A percentile compares a stretch with the other conserved stretches of the same genome.
Evolutionary conservation across 2,797 vertebrate species (phyloP).

Genomic region (Lagocephalus sceleratus): DNA sequence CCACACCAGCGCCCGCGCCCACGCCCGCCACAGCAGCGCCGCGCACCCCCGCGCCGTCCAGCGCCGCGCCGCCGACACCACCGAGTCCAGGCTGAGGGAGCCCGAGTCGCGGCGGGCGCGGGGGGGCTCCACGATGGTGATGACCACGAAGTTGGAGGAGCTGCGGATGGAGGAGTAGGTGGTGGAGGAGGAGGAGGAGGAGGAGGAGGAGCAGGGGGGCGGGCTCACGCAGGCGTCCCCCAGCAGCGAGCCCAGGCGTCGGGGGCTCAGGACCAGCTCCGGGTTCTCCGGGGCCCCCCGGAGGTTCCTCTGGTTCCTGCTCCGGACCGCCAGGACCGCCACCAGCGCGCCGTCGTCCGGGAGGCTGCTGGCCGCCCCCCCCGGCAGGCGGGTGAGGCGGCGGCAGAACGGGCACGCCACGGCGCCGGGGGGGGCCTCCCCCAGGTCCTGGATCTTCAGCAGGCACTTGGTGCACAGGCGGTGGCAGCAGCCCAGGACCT

Average conservation of each 20-base stretch:
- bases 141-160: slow-evolving; percentile 90
- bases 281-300: slow-evolving; percentile 64
- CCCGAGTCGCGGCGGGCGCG: slow-evolving; percentile 63
- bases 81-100: slow-evolving; percentile 87
- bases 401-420: slow-evolving; percentile 94
- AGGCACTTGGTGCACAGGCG: slow-evolving; percentile 94
- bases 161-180: slow-evolving; percentile 71
- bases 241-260: slow-evolving; percentile 82
- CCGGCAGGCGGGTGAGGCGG: slow-evolving; percentile 82
- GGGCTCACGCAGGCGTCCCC: slow-evolving; percentile 65
- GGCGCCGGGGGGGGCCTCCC: slow-evolving; percentile 80
- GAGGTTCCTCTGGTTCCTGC: slow-evolving; percentile 81
- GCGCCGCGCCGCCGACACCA: slow-evolving; percentile 81
- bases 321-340: slow-evolving; percentile 79
- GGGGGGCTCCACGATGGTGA: slow-evolving; percentile 93
- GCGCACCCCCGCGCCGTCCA: slow-evolving; percentile 93
- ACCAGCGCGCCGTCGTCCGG: slow-evolving; percentile 91
- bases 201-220: slow-evolving; percentile 54
- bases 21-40: slow-evolving; percentile 87
- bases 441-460: slow-evolving; percentile 87
- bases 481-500: slow-evolving; percentile 90
- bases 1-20: slow-evolving; percentile 87
- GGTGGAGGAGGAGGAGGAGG: slow-evolving; percentile 35
- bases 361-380: slow-evolving; percentile 80
- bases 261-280: slow-evolving; percentile 87